A percentile compares a stretch with the other conserved stretches of the same genome.
Conservation (phyloP, 2,888 invertebrate genomes). For the Tineola bisselliella region DNA sequence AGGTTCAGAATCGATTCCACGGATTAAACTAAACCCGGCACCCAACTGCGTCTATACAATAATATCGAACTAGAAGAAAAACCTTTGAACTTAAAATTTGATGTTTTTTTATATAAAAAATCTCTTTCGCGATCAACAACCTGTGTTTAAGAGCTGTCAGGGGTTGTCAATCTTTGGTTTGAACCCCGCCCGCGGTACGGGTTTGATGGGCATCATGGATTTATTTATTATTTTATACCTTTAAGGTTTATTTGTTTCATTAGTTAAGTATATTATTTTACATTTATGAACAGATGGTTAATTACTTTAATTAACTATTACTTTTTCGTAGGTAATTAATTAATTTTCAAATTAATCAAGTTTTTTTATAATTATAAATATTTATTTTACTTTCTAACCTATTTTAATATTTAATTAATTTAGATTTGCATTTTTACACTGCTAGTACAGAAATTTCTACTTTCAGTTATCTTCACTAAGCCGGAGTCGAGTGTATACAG, state of each 20-base stretch:
- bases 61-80: slow-evolving; percentile 20
- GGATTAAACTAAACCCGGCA: slow-evolving; percentile 39
- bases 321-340: background rate
- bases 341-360: background rate
- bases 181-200: slow-evolving; percentile 27
- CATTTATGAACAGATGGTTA: background rate
- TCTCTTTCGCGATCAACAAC: slow-evolving; percentile 55
- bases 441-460: no score
- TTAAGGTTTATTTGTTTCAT: background rate
- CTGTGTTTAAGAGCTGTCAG: slow-evolving; percentile 61
- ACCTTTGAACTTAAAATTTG: slow-evolving; percentile 12
- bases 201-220: slow-evolving; percentile 30
- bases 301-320: background rate
- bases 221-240: slow-evolving; percentile 19
- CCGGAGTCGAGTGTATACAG: no score
- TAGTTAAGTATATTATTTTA: background rate
- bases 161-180: slow-evolving; percentile 49
- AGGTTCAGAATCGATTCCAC: slow-evolving; percentile 25
- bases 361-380: no score
- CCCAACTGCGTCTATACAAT: slow-evolving; percentile 40
- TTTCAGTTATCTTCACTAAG: no score
- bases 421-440: no score
- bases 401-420: no score
- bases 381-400: no score
- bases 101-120: slow-evolving; percentile 22